phyloP scores from a whole-genome alignment of 1,140 invertebrate genomes.

The Heliconius hermathena region DNA sequence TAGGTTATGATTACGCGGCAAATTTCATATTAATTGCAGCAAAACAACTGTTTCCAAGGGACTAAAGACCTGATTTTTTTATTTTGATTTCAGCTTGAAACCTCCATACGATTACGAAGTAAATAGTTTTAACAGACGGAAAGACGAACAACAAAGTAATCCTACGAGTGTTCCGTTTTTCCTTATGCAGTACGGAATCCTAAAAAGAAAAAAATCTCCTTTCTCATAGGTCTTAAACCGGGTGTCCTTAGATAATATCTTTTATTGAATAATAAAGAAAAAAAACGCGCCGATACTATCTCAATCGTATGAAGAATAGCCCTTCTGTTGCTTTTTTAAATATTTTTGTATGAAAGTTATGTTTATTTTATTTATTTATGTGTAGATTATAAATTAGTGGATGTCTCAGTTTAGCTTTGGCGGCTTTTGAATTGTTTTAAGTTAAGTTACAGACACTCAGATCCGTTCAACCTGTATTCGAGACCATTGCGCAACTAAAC shows the following conservation, averaged over 20 bases:
- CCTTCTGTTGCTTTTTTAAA: background rate
- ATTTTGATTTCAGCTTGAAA: too few relatives aligned
- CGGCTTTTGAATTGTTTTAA: background rate
- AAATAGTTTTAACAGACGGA: too few relatives aligned
- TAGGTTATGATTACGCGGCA: too few relatives aligned
- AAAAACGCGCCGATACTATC: constrained; percentile 14
- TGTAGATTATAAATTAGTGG: background rate
- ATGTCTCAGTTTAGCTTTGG: background rate
- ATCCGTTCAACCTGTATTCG: background rate
- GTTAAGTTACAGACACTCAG: background rate
- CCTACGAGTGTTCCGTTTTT: too few relatives aligned
- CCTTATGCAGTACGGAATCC: too few relatives aligned
- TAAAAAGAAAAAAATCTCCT: constrained; percentile 8
- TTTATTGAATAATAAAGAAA: constrained; percentile 27
- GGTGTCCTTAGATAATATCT: constrained; percentile 33
- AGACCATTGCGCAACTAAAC: background rate
- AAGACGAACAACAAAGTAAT: background rate
- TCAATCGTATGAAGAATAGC: constrained; percentile 24
- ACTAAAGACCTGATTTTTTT: too few relatives aligned
- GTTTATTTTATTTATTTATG: constrained; percentile 9
- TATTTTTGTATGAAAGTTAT: background rate
- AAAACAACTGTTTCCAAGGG: too few relatives aligned
- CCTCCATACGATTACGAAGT: too few relatives aligned
- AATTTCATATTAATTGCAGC: too few relatives aligned
- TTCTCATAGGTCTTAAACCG: constrained; percentile 28